Percentiles rank a stretch among this genome's conserved stretches.
Conservation (phyloP, 2,797 vertebrate genomes). For the Gallinago nigripennis region DNA sequence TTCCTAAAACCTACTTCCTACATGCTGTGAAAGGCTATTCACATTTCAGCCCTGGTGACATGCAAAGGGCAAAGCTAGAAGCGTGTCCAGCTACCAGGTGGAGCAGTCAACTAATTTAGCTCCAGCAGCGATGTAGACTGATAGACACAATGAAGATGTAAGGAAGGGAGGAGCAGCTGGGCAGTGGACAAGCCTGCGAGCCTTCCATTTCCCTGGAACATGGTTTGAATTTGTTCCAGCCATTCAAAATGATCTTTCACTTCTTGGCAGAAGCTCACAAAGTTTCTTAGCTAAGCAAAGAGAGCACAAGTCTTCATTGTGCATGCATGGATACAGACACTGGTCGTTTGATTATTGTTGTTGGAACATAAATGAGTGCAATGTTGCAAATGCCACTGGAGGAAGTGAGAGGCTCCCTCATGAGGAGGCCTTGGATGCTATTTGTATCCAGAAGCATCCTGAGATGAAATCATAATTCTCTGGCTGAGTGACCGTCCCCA, state of each 20-base stretch:
- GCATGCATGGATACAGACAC: not conserved
- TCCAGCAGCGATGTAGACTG: not conserved
- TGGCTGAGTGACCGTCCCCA: not conserved
- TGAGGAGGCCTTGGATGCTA: slow-evolving; percentile 30
- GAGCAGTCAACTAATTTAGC: slow-evolving; percentile 9
- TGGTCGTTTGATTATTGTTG: slow-evolving; percentile 61
- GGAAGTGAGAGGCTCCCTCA: slow-evolving; percentile 53
- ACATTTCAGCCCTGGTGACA: not conserved
- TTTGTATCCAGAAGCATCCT: slow-evolving; percentile 56
- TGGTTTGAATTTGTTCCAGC: slow-evolving; percentile 63
- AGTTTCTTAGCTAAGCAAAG: slow-evolving; percentile 48
- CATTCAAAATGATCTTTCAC: slow-evolving; percentile 60
- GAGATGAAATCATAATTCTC: slow-evolving; percentile 55
- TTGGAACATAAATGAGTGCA: slow-evolving; percentile 48
- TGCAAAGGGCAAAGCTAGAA: not conserved
- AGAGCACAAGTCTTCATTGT: slow-evolving; percentile 60
- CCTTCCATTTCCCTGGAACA: slow-evolving; percentile 49
- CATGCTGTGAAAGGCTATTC: not conserved
- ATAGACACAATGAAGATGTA: slow-evolving; percentile 33
- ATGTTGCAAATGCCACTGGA: slow-evolving; percentile 56
- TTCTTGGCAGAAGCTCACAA: slow-evolving; percentile 61
- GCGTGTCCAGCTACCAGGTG: slow-evolving; percentile 13
- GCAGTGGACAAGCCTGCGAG: slow-evolving; percentile 43
- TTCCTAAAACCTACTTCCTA: slow-evolving; percentile 26
- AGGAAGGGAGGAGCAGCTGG: slow-evolving; percentile 54